Percentiles rank a stretch among this genome's conserved stretches.
phyloP scores from a whole-genome alignment of 2,797 vertebrate genomes.

The Schizothorax lantsangensis region DNA sequence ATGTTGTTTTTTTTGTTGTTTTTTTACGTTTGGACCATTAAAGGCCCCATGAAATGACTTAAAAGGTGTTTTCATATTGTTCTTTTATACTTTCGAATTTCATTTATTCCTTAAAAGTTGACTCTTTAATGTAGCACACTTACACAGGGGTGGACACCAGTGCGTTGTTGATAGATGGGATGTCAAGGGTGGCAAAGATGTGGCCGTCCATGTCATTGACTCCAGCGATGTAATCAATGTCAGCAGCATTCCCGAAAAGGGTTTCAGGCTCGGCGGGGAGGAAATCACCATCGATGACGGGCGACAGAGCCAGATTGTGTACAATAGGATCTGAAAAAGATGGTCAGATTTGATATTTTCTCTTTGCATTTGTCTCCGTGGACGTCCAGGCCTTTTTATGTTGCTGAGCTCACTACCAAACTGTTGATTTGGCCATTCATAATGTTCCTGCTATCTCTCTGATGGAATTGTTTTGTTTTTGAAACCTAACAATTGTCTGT shows the following conservation, averaged over 20 bases:
- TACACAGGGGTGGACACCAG: constrained; percentile 75
- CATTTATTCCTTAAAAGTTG: too few relatives aligned
- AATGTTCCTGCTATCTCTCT: too few relatives aligned
- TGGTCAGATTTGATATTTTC: not conserved
- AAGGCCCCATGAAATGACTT: not conserved
- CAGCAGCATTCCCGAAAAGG: constrained; percentile 85
- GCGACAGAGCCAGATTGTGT: constrained; percentile 76
- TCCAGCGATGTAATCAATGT: constrained; percentile 88
- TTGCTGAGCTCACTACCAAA: too few relatives aligned
- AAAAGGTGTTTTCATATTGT: not conserved
- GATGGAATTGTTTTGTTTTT: too few relatives aligned
- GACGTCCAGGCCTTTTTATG: too few relatives aligned
- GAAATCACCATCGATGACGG: constrained; percentile 92
- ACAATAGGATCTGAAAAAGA: constrained; percentile 78
- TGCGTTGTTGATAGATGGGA: constrained; percentile 81
- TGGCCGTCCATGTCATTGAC: constrained; percentile 93
- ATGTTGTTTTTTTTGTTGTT: not conserved
- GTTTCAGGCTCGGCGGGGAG: constrained; percentile 82
- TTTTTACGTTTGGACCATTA: not conserved
- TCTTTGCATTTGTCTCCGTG: not conserved
- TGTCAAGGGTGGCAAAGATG: constrained; percentile 81
- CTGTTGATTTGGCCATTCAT: too few relatives aligned
- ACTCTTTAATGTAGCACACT: constrained; percentile 49
- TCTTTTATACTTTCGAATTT: not conserved
- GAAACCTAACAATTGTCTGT: too few relatives aligned